Percentiles rank a stretch among this genome's conserved stretches.
These are phyloP conservation scores for Physella acuta DNA, from an alignment of 1,140 invertebrate genomes.

Conservation along the genomic window DNA sequence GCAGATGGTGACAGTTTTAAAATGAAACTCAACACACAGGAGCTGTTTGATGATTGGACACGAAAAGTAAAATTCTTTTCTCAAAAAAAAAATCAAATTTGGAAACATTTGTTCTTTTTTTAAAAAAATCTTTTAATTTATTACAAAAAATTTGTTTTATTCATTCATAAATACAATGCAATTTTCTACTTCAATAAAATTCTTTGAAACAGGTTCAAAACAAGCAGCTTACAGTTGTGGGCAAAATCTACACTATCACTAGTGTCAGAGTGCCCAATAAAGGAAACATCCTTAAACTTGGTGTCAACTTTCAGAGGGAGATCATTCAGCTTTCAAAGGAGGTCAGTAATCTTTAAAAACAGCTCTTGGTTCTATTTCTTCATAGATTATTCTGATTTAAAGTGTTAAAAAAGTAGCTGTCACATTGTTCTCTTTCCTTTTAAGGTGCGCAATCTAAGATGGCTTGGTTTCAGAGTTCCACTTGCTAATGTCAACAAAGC, in stretches of 20 bases:
- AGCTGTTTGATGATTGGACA: slow-evolving; percentile 98
- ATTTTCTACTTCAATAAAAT: too few relatives aligned
- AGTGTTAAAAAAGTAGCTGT: neutral
- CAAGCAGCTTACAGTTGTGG: slow-evolving; percentile 88
- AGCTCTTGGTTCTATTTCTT: neutral
- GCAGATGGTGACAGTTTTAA: slow-evolving; percentile 96
- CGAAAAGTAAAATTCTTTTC: slow-evolving; percentile 56
- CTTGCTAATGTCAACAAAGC: slow-evolving; percentile 98
- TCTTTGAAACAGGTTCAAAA: too few relatives aligned
- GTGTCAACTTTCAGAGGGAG: slow-evolving; percentile 97
- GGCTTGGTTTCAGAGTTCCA: slow-evolving; percentile 93
- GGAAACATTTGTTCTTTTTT: neutral
- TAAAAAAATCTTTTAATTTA: neutral
- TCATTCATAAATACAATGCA: too few relatives aligned
- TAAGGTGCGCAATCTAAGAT: slow-evolving; percentile 92
- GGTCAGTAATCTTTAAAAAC: slow-evolving; percentile 60
- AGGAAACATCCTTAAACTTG: slow-evolving; percentile 81
- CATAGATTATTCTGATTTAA: too few relatives aligned
- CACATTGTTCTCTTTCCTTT: slow-evolving; percentile 25
- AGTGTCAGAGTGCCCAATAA: slow-evolving; percentile 72
- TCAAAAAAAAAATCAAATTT: neutral
- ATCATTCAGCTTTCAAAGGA: slow-evolving; percentile 98
- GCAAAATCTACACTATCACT: slow-evolving; percentile 93
- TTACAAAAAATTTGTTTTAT: too few relatives aligned
- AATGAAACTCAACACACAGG: slow-evolving; percentile 90